Conservation (phyloP, 2,113 vertebrate species). For the Cyanocitta stelleri region DNA sequence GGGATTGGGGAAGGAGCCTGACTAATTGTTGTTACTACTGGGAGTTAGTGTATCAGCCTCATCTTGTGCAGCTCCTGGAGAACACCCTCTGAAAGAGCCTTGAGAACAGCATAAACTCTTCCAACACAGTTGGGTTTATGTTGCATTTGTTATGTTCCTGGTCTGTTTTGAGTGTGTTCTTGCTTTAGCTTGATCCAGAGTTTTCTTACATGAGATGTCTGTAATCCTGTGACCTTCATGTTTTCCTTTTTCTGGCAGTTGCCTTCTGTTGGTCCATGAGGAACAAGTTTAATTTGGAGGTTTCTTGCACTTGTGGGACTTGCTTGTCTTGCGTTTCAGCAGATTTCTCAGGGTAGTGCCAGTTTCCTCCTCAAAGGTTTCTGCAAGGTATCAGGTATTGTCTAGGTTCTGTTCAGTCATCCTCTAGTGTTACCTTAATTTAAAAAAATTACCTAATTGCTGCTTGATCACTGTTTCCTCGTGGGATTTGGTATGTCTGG, state of each 20-base stretch:
- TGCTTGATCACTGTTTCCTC: background rate
- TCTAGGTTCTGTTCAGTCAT: background rate
- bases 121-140: background rate
- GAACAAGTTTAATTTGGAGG: background rate
- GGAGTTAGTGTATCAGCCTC: background rate
- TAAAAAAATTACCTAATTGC: background rate
- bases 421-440: background rate
- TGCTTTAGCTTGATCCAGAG: background rate
- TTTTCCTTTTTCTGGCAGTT: background rate
- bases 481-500: background rate
- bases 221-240: background rate
- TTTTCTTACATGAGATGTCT: background rate
- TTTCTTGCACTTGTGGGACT: background rate
- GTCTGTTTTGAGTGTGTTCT: background rate
- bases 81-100: background rate
- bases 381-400: background rate
- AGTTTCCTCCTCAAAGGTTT: background rate
- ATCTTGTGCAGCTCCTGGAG: background rate
- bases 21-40: background rate
- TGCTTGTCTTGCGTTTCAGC: background rate
- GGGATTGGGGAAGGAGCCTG: background rate
- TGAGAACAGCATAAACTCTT: background rate
- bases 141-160: background rate
- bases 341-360: background rate
- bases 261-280: background rate